Conservation (phyloP, 1,140 invertebrate genomes). For the Drosophila littoralis region DNA sequence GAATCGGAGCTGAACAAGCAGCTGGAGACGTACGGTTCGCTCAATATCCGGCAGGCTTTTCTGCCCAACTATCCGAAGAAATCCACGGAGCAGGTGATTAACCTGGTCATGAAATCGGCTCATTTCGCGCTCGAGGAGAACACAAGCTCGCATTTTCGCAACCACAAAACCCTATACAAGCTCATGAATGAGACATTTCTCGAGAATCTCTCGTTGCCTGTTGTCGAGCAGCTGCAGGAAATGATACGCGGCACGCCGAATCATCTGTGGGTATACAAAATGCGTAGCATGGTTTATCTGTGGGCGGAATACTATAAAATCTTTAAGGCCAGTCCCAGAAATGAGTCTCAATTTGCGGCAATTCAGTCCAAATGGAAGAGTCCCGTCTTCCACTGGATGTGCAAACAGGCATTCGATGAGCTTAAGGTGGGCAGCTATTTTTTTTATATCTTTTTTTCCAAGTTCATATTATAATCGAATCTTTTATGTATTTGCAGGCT, state of each 20-base stretch:
- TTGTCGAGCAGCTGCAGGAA: conserved; percentile 40
- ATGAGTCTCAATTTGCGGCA: neutral
- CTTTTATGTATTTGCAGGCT: conserved; percentile 40
- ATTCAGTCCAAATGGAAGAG: conserved; percentile 32
- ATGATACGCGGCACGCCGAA: conserved; percentile 57
- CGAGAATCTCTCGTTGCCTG: conserved; percentile 13
- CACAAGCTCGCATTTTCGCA: neutral
- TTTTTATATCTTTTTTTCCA: neutral
- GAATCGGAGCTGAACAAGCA: conserved; percentile 46
- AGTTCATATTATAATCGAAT: neutral
- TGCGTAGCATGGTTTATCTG: conserved; percentile 55
- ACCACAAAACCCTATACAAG: conserved; percentile 32
- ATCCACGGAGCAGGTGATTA: neutral
- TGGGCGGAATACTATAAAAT: conserved; percentile 42
- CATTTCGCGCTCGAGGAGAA: conserved; percentile 29
- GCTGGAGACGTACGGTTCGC: conserved; percentile 21
- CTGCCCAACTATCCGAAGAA: neutral
- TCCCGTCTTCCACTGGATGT: conserved; percentile 65
- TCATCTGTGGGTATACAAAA: conserved; percentile 57
- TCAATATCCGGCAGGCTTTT: conserved; percentile 39
- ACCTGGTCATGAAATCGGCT: conserved; percentile 15
- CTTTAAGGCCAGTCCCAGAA: neutral
- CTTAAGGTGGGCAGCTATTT: conserved; percentile 46
- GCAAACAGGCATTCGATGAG: conserved; percentile 62
- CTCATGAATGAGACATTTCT: conserved; percentile 57